phyloP scores from a whole-genome alignment of 2,113 vertebrate genomes.

The Nyctereutes procyonoides region DNA sequence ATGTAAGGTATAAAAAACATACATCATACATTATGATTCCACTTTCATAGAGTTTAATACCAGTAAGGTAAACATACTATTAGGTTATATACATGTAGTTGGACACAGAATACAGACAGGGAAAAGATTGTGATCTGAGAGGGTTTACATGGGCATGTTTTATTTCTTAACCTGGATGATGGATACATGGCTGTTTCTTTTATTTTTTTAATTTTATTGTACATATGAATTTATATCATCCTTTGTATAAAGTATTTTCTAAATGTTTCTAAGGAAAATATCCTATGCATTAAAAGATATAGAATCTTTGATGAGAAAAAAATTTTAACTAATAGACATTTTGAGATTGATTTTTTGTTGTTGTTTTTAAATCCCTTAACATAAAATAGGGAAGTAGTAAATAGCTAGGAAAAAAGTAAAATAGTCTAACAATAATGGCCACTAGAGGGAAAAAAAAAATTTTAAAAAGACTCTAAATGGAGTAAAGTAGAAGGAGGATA shows the following conservation, averaged over 20 bases:
- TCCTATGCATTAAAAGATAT: neutral
- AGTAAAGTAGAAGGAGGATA: neutral
- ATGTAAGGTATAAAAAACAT: neutral
- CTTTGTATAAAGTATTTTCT: neutral
- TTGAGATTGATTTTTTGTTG: neutral
- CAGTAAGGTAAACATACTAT: neutral
- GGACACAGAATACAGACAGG: neutral
- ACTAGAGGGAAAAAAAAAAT: neutral
- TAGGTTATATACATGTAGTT: neutral
- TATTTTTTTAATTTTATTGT: neutral
- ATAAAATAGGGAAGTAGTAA: neutral
- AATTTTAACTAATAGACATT: neutral
- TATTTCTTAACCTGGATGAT: neutral
- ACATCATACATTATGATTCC: neutral
- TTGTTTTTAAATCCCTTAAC: neutral
- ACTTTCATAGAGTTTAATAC: neutral
- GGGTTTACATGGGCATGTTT: too few species aligned
- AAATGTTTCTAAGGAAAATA: slow-evolving; percentile 23
- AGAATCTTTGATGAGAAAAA: neutral
- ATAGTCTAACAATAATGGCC: neutral
- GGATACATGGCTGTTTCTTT: neutral
- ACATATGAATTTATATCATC: neutral
- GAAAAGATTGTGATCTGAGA: neutral
- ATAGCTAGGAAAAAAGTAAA: neutral
- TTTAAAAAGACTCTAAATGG: neutral